Evolutionary conservation across 2,113 vertebrate genomes (phyloP).

Genomic region (Eurystomus gularis): DNA sequence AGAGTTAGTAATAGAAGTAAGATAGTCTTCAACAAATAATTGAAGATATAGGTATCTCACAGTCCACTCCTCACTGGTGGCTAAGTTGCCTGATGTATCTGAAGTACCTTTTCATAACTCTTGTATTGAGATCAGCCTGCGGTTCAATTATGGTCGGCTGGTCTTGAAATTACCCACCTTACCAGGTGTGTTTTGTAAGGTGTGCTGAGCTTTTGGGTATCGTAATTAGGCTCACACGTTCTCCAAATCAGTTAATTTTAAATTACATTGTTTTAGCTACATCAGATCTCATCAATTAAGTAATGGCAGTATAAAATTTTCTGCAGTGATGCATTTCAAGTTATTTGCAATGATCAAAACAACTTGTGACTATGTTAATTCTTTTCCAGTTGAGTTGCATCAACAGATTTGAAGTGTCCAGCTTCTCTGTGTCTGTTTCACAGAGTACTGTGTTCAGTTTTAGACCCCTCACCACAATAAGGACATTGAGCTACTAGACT

Average conservation of each 20-base stretch:
- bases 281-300: background rate
- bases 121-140: background rate
- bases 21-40: background rate
- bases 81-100: background rate
- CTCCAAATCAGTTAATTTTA: background rate
- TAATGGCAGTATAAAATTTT: background rate
- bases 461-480: no score
- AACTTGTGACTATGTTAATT: background rate
- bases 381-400: background rate
- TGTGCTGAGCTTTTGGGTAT: background rate
- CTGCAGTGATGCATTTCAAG: background rate
- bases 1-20: background rate
- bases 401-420: background rate
- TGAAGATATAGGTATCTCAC: background rate
- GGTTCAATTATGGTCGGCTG: accelerated
- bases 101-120: background rate
- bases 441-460: no score
- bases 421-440: background rate
- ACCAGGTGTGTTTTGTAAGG: background rate
- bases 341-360: background rate
- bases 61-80: background rate
- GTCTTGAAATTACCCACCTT: background rate
- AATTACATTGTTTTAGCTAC: background rate
- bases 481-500: no score
- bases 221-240: background rate